Base-by-base conservation (phyloP, 2,888 invertebrate genomes). In the Thumatha senex region DNA sequence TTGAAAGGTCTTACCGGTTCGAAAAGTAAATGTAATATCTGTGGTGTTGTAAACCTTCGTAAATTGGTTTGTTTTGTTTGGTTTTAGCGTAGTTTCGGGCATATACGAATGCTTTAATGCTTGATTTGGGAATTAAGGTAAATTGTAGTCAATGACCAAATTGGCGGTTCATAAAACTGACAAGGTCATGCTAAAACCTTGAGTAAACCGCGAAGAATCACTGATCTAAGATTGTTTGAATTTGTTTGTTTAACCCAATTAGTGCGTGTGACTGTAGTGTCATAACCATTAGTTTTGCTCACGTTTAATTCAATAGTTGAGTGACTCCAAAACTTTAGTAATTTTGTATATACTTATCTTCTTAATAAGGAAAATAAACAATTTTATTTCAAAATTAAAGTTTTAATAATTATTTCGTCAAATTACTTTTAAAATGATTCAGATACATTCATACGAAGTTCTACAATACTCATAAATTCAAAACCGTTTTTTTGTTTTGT, bases 181-280 rank as follows among this genome's bases (percentile, higher is more conserved):
- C 46, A 51, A 51, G 51, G 51, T 42, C 36, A 12, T 9, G 7
- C 7, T 12, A 12, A 14, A 38, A 43, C 46, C 46, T 51, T 46
- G 51, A 29, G n/a, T 24, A 4, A 24, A 4, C 29, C 15, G 15
- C 40, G 33, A 34, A 40, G 46, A 45, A 29, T 38, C 45, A 45
- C 30, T 14, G 0, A 24, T 10, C 10, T 24, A 4, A 9, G 30
- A 34, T 4, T 33, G 18, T 12, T 9, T 29, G 36, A 29, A 12
- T n/a, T 8, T 42, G 41, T 11, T 10, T 8, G 10, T 9, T 13
- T 31, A 33, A 31, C 33, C 11, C 10, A 10, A 11, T 36, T 14
- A 14, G 11, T 24, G 5, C 18, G 18, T 24, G 18, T 4, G 2
- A 24, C 18, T 24, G 18, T 24, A 24, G 18, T 24, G 18, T 2